Conservation (phyloP, 2,113 vertebrate genomes). For the Acrocephalus kingi region DNA sequence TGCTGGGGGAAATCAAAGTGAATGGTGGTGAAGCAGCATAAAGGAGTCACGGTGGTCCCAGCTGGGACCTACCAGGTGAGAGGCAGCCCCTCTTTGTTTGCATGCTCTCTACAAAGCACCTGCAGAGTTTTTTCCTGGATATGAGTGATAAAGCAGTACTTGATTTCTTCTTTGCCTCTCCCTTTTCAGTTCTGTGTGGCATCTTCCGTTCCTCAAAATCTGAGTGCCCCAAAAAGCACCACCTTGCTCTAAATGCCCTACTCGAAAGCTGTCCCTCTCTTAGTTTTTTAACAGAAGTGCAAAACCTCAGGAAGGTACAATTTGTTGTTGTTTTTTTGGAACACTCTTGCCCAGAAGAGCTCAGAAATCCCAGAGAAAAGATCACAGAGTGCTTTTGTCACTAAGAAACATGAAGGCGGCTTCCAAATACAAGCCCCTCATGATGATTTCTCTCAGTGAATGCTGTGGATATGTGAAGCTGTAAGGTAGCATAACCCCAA, state of each 20-base stretch:
- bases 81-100: fast-evolving
- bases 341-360: neutral
- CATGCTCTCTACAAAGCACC: neutral
- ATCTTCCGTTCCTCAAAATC: neutral
- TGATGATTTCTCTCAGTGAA: neutral
- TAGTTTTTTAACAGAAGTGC: neutral
- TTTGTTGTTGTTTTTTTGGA: neutral
- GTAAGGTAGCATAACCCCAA: neutral
- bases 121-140: neutral
- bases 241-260: neutral
- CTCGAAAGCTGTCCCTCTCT: neutral
- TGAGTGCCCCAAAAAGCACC: fast-evolving
- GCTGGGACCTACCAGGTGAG: fast-evolving
- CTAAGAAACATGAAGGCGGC: neutral
- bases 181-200: neutral
- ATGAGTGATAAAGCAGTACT: neutral
- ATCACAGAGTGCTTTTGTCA: neutral
- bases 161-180: neutral
- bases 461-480: neutral
- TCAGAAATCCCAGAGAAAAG: neutral
- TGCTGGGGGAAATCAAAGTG: neutral
- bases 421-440: neutral
- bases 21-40: neutral
- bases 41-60: neutral
- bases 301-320: neutral